phyloP scores from a whole-genome alignment of 2,113 vertebrate species.

The Hirundichthys speculiger region DNA sequence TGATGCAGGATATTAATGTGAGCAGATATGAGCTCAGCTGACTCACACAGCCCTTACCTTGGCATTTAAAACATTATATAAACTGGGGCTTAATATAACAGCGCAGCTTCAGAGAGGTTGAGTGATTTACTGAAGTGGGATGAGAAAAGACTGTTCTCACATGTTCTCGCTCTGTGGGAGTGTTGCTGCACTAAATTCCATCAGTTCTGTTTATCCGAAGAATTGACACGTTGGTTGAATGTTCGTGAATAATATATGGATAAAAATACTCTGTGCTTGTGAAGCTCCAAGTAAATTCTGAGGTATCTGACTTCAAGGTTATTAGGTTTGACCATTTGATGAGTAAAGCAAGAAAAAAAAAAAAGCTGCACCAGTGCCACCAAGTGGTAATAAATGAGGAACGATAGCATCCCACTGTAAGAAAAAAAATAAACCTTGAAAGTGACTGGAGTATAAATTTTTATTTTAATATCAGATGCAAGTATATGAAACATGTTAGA shows the following conservation, averaged over 20 bases:
- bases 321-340: neutral
- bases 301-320: neutral
- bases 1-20: conserved; percentile 32
- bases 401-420: neutral
- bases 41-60: conserved; percentile 59
- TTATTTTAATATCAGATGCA: conserved; percentile 81
- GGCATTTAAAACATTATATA: conserved; percentile 76
- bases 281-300: conserved; percentile 3
- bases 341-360: neutral
- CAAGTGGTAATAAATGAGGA: conserved; percentile 30
- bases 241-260: conserved; percentile 2
- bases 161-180: conserved; percentile 53
- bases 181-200: conserved; percentile 23
- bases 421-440: conserved; percentile 35
- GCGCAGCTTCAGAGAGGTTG: conserved; percentile 47
- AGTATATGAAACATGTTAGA: conserved; percentile 83
- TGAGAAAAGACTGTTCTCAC: conserved; percentile 53
- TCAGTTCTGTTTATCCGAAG: conserved; percentile 29
- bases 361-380: conserved; percentile 29
- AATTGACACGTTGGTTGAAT: conserved; percentile 2
- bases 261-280: neutral
- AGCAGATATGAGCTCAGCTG: conserved; percentile 53
- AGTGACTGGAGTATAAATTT: conserved; percentile 73
- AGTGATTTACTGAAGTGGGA: conserved; percentile 60
- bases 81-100: conserved; percentile 72